phyloP scores from a whole-genome alignment of 2,888 invertebrate genomes.

The Doris montereyensis region DNA sequence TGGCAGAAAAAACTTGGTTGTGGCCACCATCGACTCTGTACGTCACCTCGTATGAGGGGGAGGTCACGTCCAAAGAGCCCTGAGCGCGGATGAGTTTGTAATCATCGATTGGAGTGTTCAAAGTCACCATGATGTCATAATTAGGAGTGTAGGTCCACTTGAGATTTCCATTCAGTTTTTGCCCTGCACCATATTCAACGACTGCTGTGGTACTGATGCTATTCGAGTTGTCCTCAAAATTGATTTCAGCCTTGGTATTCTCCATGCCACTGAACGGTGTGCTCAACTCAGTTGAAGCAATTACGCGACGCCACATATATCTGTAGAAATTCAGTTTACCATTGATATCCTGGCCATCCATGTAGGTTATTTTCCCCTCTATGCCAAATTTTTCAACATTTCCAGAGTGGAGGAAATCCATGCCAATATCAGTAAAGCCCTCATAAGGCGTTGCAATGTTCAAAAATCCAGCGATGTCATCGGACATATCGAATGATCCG shows the following conservation, averaged over 20 bases:
- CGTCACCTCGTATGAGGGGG: constrained; percentile 12
- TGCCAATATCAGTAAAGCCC: constrained; percentile 33
- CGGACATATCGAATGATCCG: constrained; percentile 1
- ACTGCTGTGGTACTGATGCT: constrained; percentile 37
- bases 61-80: constrained; percentile 16
- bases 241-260: constrained; percentile 35
- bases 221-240: constrained; percentile 33
- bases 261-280: constrained; percentile 38
- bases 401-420: constrained; percentile 41
- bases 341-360: constrained; percentile 35
- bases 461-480: constrained; percentile 31
- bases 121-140: constrained; percentile 38
- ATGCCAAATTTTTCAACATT: constrained; percentile 26
- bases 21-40: constrained; percentile 30
- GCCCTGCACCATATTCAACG: constrained; percentile 28
- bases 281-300: constrained; percentile 34
- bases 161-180: constrained; percentile 27
- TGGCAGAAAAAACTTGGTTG: constrained; percentile 1
- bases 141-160: constrained; percentile 30
- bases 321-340: constrained; percentile 39
- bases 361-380: constrained; percentile 37
- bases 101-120: constrained; percentile 50
- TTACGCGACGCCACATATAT: constrained; percentile 35
- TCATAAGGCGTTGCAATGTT: constrained; percentile 33
- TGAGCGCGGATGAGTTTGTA: constrained; percentile 28